These are phyloP conservation scores for Muscicapa comitata DNA, from an alignment of 2,797 vertebrate species.

Conservation along the genomic window DNA sequence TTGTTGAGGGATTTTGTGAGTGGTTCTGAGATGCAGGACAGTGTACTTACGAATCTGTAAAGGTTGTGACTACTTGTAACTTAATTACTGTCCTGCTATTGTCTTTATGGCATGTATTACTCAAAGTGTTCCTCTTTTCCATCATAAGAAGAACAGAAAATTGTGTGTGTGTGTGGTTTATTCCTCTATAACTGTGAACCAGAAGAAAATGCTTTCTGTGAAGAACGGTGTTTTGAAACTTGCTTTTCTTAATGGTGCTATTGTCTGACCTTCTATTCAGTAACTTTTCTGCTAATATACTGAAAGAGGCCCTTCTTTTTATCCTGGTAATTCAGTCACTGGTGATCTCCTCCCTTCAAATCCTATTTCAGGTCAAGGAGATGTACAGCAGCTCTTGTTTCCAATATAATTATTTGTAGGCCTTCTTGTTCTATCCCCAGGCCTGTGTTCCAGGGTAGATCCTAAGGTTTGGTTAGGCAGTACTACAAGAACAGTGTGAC, in stretches of 20 bases:
- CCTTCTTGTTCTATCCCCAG: background rate
- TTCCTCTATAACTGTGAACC: background rate
- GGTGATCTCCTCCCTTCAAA: background rate
- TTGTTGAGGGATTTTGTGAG: background rate
- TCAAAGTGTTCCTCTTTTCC: background rate
- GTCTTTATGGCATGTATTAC: background rate
- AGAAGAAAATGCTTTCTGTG: background rate
- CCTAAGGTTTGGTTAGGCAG: background rate
- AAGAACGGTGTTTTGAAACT: background rate
- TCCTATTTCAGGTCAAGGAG: background rate
- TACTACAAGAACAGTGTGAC: background rate
- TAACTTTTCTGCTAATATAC: background rate
- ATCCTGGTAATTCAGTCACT: background rate
- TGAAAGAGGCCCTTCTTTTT: background rate
- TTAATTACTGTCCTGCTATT: background rate
- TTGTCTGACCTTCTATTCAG: background rate
- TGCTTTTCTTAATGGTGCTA: background rate
- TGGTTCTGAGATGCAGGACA: constrained; percentile 6
- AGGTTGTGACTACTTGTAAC: background rate
- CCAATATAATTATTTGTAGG: background rate
- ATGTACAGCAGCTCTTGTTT: background rate
- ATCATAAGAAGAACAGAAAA: background rate
- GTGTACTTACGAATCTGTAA: background rate
- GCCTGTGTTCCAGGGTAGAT: background rate
- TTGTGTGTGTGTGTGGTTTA: background rate